phyloP scores from a whole-genome alignment of 1,140 invertebrate species.

The Drosophila nannoptera region DNA sequence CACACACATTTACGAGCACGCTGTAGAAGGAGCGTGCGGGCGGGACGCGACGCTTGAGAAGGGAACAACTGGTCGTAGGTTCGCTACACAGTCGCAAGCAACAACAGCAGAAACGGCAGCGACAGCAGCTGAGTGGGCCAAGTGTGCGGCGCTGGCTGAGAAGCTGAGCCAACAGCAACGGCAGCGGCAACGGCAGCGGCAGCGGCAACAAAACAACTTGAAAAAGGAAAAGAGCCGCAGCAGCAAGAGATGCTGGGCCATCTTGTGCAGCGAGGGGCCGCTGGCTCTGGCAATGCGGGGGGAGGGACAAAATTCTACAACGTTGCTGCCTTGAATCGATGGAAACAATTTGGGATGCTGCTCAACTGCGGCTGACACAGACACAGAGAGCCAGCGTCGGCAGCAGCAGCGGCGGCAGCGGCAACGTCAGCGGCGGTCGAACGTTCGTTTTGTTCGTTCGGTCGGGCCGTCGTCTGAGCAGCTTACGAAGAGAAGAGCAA shows the following conservation, averaged over 20 bases:
- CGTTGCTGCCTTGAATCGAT: constrained; percentile 46
- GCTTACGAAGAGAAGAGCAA: constrained; percentile 24
- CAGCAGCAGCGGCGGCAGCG: neutral
- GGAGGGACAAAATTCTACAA: constrained; percentile 42
- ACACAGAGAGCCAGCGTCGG: constrained; percentile 1
- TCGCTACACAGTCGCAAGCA: constrained; percentile 54
- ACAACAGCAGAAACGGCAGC: constrained; percentile 26
- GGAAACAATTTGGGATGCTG: constrained; percentile 49
- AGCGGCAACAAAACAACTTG: constrained; percentile 64
- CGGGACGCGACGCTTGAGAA: constrained; percentile 37
- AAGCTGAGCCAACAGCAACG: constrained; percentile 18
- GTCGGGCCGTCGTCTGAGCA: constrained; percentile 28
- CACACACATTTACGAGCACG: constrained; percentile 26
- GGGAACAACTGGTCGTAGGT: constrained; percentile 65
- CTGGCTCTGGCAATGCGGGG: constrained; percentile 14
- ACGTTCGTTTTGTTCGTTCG: constrained; percentile 27
- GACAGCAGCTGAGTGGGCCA: constrained; percentile 42
- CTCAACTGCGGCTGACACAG: constrained; percentile 11
- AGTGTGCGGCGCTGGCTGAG: constrained; percentile 36
- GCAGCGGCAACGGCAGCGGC: constrained; percentile 16
- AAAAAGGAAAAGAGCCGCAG: constrained; percentile 59
- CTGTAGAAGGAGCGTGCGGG: constrained; percentile 38
- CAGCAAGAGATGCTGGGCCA: constrained; percentile 40
- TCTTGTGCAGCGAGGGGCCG: constrained; percentile 8
- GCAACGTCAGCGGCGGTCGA: constrained; percentile 15